Evolutionary conservation across 1,140 invertebrate species (phyloP), one percentile per base, ranked within the genome.

Genomic region (Musca domestica): DNA sequence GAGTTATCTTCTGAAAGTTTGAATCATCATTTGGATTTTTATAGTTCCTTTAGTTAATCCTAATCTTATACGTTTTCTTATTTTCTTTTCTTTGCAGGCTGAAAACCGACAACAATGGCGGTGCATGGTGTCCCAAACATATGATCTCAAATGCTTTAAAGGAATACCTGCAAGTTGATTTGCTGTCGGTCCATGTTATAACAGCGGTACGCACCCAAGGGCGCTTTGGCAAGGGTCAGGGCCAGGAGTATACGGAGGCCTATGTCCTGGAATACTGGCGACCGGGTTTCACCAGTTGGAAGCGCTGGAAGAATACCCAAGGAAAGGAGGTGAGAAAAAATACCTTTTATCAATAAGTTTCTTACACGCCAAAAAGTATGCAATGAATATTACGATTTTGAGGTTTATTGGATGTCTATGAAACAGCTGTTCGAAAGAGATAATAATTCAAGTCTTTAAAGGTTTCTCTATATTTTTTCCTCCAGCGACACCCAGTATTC

Each of bases 221-320:
- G 23, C 87, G 96, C 20, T 97, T 94, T 81, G 95, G 94, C 22
- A 96, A 96, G 83, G 95, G 95, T 68, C 89, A 94, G 77, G 96
- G 96, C 14, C 88, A 92, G 74, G 96, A 98, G 84, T 98, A 91
- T 80, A 91, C 94, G 12, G 93, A 95, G 81, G 87, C 91, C 52
- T 98, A 95, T 83, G 88, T 94, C 73, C 81, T 98, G 67, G 95
- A 98, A 80, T 98, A 98, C 79, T 95, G 92, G 92, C 83, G 94
- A 23, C 88, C 91, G 1, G 89, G 91, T 47, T 85, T 94, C 64
- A 86, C 85, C 68, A 90, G 91, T 74, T 96, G 93, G 93, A 85
- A 88, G 68, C 87, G 92, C 46, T 95, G 93, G 87, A 89, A 88
- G 77, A 89, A 90, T 81, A 84, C 88, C 20, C 86, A 87, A 64